These are phyloP conservation scores for Drosophila vallismaia DNA, from an alignment of 2,888 invertebrate genomes.

Conservation along the genomic window DNA sequence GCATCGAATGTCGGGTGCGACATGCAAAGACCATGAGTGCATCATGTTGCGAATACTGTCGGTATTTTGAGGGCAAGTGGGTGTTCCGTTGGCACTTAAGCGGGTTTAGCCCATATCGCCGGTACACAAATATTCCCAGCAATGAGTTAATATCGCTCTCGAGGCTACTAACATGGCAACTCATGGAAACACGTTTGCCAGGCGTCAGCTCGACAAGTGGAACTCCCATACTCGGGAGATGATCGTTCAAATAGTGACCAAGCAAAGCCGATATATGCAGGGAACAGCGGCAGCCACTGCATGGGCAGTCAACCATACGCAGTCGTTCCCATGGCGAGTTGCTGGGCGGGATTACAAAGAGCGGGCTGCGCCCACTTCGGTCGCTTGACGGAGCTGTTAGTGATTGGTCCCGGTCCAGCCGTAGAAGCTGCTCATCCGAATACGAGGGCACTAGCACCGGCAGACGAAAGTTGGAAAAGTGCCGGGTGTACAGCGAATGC, in stretches of 20 bases:
- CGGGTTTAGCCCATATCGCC: slow-evolving; percentile 56
- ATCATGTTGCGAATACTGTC: slow-evolving; percentile 59
- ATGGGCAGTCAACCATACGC: slow-evolving; percentile 16
- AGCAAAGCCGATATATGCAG: slow-evolving; percentile 18
- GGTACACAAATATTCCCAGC: slow-evolving; percentile 53
- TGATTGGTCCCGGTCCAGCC: slow-evolving; percentile 3
- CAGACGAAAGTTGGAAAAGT: slow-evolving; percentile 22
- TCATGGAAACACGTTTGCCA: neutral
- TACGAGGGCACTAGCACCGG: slow-evolving; percentile 15
- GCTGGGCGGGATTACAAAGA: neutral
- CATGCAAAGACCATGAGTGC: slow-evolving; percentile 60
- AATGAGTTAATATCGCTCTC: slow-evolving; percentile 21
- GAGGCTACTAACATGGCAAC: slow-evolving; percentile 25
- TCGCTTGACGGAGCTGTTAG: slow-evolving; percentile 13
- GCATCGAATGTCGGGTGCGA: slow-evolving; percentile 54
- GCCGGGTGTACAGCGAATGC: slow-evolving; percentile 17
- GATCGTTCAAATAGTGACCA: slow-evolving; percentile 22
- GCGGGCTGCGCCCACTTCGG: neutral
- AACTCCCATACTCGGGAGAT: slow-evolving; percentile 4
- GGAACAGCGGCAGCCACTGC: slow-evolving; percentile 18
- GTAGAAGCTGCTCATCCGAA: slow-evolving; percentile 7
- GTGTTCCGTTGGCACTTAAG: slow-evolving; percentile 58
- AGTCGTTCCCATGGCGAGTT: slow-evolving; percentile 13
- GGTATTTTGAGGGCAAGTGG: slow-evolving; percentile 47
- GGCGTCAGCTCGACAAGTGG: slow-evolving; percentile 17